These are phyloP conservation scores for Dromiciops gliroides DNA, from an alignment of 2,113 vertebrate species.

Conservation along the genomic window DNA sequence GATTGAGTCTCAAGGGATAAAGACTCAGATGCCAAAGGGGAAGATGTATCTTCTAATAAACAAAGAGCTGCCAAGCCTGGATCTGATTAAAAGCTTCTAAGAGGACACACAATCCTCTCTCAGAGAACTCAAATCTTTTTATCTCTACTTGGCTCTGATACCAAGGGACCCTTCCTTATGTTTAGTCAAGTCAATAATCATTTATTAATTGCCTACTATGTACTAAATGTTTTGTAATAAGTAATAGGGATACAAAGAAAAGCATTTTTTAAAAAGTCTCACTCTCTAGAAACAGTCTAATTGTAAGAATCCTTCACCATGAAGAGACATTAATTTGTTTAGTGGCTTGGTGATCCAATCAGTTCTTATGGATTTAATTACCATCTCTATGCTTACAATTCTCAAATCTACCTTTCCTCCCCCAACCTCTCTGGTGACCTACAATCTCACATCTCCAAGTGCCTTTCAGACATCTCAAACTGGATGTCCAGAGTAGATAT, in stretches of 20 bases:
- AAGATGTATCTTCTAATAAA: not conserved
- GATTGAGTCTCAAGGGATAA: not conserved
- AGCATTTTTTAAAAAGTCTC: not conserved
- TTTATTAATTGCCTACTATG: not conserved
- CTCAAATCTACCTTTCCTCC: not conserved
- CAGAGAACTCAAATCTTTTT: not conserved
- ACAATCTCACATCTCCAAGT: not conserved
- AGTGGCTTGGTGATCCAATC: not conserved
- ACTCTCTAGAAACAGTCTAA: not conserved
- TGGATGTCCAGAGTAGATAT: not conserved
- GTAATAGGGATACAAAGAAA: not conserved
- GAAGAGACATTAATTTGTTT: not conserved
- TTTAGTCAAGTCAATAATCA: not conserved
- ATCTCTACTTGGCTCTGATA: not conserved
- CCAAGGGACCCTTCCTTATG: not conserved
- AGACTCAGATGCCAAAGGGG: not conserved
- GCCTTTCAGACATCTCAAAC: not conserved
- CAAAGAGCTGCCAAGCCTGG: not conserved
- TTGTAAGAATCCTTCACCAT: not conserved
- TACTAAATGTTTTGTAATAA: not conserved
- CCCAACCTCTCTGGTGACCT: not conserved
- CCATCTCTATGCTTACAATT: not conserved
- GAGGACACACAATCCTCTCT: not conserved
- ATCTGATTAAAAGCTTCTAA: not conserved
- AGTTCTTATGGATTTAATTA: not conserved